A percentile compares a stretch with the other conserved stretches of the same genome.
Evolutionary conservation across 2,113 vertebrate species (phyloP).

Genomic region (Hippolais icterina): DNA sequence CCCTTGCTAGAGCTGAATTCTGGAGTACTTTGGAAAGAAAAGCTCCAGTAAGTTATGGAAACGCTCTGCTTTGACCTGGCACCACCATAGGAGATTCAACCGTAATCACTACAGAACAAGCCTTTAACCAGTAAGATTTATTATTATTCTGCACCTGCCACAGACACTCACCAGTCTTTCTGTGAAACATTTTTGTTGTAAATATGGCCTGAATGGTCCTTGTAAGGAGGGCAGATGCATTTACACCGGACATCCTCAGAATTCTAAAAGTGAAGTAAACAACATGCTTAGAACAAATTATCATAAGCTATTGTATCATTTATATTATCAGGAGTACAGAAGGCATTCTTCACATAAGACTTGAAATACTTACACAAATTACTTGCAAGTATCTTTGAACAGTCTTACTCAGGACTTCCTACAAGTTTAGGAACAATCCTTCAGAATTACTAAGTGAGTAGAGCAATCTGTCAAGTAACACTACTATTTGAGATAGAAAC

Average conservation of each 20-base stretch:
- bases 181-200: conserved; percentile 97
- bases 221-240: conserved; percentile 98
- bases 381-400: neutral
- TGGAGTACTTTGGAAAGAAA: neutral
- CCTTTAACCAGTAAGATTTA: neutral
- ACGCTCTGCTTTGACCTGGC: neutral
- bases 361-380: neutral
- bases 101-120: neutral
- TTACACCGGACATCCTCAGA: conserved; percentile 95
- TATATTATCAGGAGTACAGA: neutral
- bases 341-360: neutral
- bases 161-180: conserved; percentile 91
- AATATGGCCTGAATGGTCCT: conserved; percentile 87
- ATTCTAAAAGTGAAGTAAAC: conserved; percentile 78
- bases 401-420: neutral
- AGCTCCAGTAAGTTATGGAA: neutral
- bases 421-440: neutral
- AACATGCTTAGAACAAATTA: neutral
- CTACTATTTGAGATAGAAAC: neutral
- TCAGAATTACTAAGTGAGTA: neutral
- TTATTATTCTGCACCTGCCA: neutral
- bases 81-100: neutral
- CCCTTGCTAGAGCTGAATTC: neutral
- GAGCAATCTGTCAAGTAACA: neutral
- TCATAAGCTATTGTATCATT: neutral